phyloP scores from a whole-genome alignment of 2,888 invertebrate species.

The Micropterix aruncella region DNA sequence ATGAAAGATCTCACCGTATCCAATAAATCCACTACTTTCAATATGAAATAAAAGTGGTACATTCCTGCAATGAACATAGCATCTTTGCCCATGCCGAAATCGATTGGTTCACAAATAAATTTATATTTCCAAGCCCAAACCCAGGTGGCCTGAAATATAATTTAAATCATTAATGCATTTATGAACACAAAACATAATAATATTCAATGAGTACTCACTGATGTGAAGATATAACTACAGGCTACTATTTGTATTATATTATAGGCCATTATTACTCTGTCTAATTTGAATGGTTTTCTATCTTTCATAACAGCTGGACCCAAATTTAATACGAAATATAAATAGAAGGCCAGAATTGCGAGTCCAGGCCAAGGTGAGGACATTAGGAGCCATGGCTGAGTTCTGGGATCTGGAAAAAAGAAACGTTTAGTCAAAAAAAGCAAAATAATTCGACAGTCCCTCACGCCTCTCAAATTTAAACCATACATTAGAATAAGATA shows the following conservation, averaged over 20 bases:
- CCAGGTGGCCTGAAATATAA: conserved; percentile 19
- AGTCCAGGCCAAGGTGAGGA: conserved; percentile 48
- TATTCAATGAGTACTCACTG: conserved; percentile 25
- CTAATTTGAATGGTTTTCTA: conserved; percentile 46
- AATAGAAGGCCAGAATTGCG: conserved; percentile 40
- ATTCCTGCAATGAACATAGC: conserved; percentile 15
- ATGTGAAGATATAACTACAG: conserved; percentile 37
- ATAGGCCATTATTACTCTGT: conserved; percentile 49
- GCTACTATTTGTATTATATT: conserved; percentile 50
- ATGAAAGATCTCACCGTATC: conserved; percentile 30
- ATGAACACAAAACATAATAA: conserved; percentile 1
- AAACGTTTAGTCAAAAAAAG: no score
- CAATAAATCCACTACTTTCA: conserved; percentile 24
- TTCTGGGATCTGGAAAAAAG: conserved; percentile 47
- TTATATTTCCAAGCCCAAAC: conserved; percentile 32
- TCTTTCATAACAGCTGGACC: conserved; percentile 63
- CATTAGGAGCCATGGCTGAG: conserved; percentile 50
- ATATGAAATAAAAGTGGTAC: conserved; percentile 19
- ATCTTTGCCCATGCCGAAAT: conserved; percentile 16
- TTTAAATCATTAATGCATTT: conserved; percentile 4
- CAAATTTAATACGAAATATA: conserved; percentile 52
- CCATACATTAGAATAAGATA: no score
- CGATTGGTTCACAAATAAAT: conserved; percentile 29
- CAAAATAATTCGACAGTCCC: no score
- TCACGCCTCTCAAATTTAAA: no score